A percentile compares a stretch with the other conserved stretches of the same genome.
These are phyloP conservation scores for Mesocricetus auratus DNA, from an alignment of 2,113 vertebrate species.

Conservation along the genomic window DNA sequence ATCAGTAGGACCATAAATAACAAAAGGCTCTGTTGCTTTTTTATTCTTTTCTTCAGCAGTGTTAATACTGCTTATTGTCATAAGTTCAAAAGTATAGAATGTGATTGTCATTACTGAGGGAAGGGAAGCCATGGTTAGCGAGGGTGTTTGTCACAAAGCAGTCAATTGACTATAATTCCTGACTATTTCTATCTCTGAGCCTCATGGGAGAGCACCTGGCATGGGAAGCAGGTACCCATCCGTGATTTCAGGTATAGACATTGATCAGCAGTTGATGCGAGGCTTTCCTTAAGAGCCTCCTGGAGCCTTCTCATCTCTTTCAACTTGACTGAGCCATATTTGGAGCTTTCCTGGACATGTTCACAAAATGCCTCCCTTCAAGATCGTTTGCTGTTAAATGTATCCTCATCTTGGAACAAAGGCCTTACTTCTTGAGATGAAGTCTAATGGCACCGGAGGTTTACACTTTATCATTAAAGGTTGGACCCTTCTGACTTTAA, in stretches of 20 bases:
- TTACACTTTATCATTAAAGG: slow-evolving; percentile 38
- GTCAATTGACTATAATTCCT: neutral
- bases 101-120: neutral
- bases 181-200: neutral
- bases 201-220: neutral
- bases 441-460: neutral
- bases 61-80: neutral
- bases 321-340: neutral
- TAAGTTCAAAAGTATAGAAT: neutral
- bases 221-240: neutral
- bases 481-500: neutral
- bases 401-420: slow-evolving; percentile 22
- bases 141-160: neutral
- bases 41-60: neutral
- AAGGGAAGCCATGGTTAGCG: neutral
- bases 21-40: neutral
- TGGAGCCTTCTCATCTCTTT: neutral
- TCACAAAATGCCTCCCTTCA: slow-evolving; percentile 28
- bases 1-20: neutral
- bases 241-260: neutral
- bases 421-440: neutral
- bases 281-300: neutral
- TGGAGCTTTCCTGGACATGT: slow-evolving; percentile 20
- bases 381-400: neutral
- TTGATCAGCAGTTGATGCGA: neutral